Evolutionary conservation across 2,888 invertebrate species (phyloP), one percentile per base, ranked within the genome.

Genomic region (Calliphora vomitoria): DNA sequence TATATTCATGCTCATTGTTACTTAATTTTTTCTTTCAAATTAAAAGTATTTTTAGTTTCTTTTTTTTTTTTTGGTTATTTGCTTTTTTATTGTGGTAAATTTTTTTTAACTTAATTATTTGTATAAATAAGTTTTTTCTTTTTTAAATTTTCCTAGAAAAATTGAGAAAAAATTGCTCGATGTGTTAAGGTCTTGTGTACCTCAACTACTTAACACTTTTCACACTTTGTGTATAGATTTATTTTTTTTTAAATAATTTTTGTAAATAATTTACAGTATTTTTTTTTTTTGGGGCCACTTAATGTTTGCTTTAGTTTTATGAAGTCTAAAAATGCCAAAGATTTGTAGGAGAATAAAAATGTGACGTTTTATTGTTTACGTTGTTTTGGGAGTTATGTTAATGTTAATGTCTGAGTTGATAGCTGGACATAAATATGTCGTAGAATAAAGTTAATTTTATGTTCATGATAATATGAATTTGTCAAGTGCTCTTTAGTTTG

Each of bases 241-340:
- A 62, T 66, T 41, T 66, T 47, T 47, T 31, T 44, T 44, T 25
- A 20, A 68, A 68, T 68, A 75, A 11, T 50, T 76, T 76, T 62
- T 53, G n/a, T 78, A 41, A 41, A 41, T 53, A 66, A 20, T 38
- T 72, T 41, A 2, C 15, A 58, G 8, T 53, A 20, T 35, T 41
- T 10, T 4, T 41, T 10, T 4, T 38, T 53, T 64, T 76, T 18
- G 20, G 35, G 13, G n/a, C 18, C 53, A 66, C 53, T 53, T 20
- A 41, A 66, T n/a, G 35, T 76, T 78, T 66, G 53, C 66, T 66
- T 66, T 66, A 53, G 50, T 64, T 64, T 64, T 64, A 76, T 76
- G 31, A 76, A 76, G 53, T 78, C 53, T 41, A 25, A 25, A 25
- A 25, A 25, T 25, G 25, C 25, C 25, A 25, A 78, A 55, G 55